Base-by-base conservation (phyloP, 2,113 vertebrate species). In the Pterophyllum scalare region DNA sequence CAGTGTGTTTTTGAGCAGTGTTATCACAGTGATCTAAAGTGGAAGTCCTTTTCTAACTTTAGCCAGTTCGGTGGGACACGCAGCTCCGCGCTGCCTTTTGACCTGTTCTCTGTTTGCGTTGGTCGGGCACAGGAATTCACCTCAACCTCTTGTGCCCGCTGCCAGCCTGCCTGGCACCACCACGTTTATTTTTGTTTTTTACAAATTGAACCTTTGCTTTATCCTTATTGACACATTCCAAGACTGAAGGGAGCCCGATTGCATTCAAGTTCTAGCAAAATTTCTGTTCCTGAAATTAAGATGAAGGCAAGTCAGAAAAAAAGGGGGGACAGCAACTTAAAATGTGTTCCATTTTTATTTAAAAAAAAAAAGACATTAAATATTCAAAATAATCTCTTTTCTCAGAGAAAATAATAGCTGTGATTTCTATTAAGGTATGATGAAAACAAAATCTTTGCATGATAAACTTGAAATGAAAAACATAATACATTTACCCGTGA, bases 311-410 rank as follows among this genome's bases (percentile, higher is more conserved):
- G 26, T 52, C 43, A 72, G 46, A n/a, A 70, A 12, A 7, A 5
- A 15, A 40, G 79, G 1, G 2, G 40, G 4, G 43, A 12, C 77
- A 17, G 15, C 49, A 43, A 79, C 81, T 93, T 91, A 87, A 94
- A 94, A 95, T 91, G 92, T 93, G 93, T 95, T 96, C 87, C 92
- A 86, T 93, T 95, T 95, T 95, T 94, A 87, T 90, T 94, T 85
- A 13, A 0, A 17, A 85, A 90, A 93, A 94, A 89, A 95, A 94
- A 91, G 83, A 93, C 93, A 95, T 95, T 95, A 96, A 96, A 96
- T 96, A 95, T 95, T 89, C 88, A 95, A 92, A 94, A 92, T 92
- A 75, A 90, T 93, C 94, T 93, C 82, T 79, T 93, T 93, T 93
- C 88, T 94, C 80, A 86, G 93, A 93, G 91, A 93, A 95, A 93